Conservation (phyloP, 2,113 vertebrate species). For the Anhinga rufa region DNA sequence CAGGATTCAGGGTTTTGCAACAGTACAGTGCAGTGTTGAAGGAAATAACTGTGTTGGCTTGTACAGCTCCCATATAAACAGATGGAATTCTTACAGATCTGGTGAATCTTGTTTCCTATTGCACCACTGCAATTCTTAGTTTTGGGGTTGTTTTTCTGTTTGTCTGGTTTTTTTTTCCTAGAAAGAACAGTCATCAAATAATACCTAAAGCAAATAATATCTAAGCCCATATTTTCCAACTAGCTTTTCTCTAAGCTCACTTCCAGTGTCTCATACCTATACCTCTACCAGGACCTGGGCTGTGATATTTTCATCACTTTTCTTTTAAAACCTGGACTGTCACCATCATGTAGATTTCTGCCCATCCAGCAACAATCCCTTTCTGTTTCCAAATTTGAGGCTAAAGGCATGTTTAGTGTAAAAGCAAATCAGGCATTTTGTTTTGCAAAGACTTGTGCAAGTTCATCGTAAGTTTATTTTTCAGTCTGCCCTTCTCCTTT, state of each 20-base stretch:
- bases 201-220: not conserved
- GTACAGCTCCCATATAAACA: not conserved
- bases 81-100: rapidly evolving
- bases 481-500: not conserved
- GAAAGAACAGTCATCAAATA: not conserved
- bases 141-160: not conserved
- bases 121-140: not conserved
- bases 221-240: not conserved
- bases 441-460: not conserved
- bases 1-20: not conserved
- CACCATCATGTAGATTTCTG: not conserved
- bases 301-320: not conserved
- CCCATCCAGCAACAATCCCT: not conserved
- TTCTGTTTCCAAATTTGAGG: not conserved
- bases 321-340: not conserved
- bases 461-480: not conserved
- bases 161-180: not conserved
- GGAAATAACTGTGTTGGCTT: not conserved
- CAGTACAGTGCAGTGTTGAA: not conserved
- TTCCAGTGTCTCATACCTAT: not conserved
- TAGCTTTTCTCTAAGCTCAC: not conserved
- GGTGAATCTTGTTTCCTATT: rapidly evolving
- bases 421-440: not conserved
- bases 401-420: not conserved
- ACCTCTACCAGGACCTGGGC: not conserved